Base-by-base conservation (phyloP, 2,888 invertebrate species). In the Eulithis testata region DNA sequence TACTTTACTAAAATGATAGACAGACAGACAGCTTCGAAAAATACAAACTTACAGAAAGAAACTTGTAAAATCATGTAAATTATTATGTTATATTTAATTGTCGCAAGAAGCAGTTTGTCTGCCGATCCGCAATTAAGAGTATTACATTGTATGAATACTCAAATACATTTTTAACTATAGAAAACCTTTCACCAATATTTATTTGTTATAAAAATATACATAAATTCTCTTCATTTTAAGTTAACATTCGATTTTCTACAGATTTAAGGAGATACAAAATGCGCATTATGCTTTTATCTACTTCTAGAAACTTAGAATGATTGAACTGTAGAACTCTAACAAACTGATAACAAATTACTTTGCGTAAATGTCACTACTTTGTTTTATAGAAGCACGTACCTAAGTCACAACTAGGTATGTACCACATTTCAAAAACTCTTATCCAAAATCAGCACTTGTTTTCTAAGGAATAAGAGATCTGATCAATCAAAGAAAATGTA, bases 1-100 rank as follows among this genome's bases (percentile, higher is more conserved):
- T 89, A 88, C 80, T 82, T 85, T 74, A 75, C 82, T 85, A 86
- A 79, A 80, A 78, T 73, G 77, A 75, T 77, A 76, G 75, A 57
- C 74, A 76, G 70, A 69, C 68, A 58, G 43, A 61, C 52, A 68
- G 53, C 44, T 37, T n/a, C 56, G 53, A 59, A 63, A 47, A 14
- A 59, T 40, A 1, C 5, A 40, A 40, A 59, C 50, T 60, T 50
- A 54, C 52, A 57, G 37, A 63, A 60, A 61, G 61, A 61, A 53
- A 1, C 1, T 21, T 21, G 21, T 21, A 21, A 21, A 21, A 21
- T 21, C 40, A 55, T 58, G 53, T 58, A 53, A 65, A n/a, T 62
- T 63, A 68, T 68, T 65, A 57, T 65, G 65, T 40, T 37, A 37
- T 53, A 12, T 63, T 59, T 37, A 49, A 53, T 61, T 61, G 62